Conservation (phyloP, 1,140 invertebrate genomes). For the Homalodisca vitripennis region DNA sequence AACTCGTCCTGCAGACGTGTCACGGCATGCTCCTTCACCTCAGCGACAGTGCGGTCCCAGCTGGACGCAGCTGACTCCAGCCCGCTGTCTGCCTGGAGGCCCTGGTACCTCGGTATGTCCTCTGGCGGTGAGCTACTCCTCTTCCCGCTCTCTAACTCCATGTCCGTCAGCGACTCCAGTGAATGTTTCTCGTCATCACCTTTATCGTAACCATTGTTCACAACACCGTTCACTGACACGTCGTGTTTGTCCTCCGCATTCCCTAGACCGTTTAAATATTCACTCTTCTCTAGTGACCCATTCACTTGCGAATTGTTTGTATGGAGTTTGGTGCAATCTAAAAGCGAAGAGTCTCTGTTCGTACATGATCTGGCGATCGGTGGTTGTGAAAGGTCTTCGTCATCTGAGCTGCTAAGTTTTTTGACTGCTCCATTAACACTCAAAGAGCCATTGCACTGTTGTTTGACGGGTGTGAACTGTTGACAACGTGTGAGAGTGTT, state of each 20-base stretch:
- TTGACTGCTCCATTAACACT: neutral
- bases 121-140: slow-evolving; percentile 1
- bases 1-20: slow-evolving; percentile 63
- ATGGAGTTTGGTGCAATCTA: no score
- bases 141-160: neutral
- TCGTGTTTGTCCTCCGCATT: no score
- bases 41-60: slow-evolving; percentile 53
- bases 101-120: slow-evolving; percentile 10
- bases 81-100: slow-evolving; percentile 37
- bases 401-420: neutral
- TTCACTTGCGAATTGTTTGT: no score
- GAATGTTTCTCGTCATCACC: neutral
- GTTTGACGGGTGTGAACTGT: neutral
- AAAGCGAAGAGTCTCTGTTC: no score
- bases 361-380: no score
- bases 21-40: slow-evolving; percentile 62
- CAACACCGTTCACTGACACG: slow-evolving; percentile 12
- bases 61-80: slow-evolving; percentile 40
- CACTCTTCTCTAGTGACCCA: no score
- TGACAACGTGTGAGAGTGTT: neutral
- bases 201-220: neutral
- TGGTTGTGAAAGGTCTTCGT: no score
- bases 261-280: no score
- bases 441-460: neutral
- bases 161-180: neutral